Base-by-base conservation (phyloP, 2,113 vertebrate genomes). In the Smithornis capensis region DNA sequence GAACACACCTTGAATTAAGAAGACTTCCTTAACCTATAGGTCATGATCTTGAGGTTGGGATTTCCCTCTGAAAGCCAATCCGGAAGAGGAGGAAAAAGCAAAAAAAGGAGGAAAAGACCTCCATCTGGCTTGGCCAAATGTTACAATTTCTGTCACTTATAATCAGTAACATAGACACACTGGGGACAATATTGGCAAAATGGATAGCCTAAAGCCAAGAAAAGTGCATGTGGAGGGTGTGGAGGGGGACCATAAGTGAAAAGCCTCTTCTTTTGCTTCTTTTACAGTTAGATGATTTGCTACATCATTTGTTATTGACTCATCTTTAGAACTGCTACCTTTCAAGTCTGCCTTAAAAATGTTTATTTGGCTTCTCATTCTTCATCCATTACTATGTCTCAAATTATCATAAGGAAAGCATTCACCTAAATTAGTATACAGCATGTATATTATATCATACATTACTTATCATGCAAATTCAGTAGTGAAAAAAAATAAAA, bases 401-500 rank as follows among this genome's bases (percentile, higher is more conserved):
- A 38, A 17, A 64, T 16, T 35, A 10, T 84, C 29, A 31, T 8
- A 7, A 89, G 27, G 42, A 81, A 77, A 24, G 8, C 12, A 42
- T 90, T 82, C 31, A 50, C 5, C 19, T 42, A 53, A 37, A 75
- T 11, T 50, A 8, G 8, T 56, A 53, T 47, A 65, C 80, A 33
- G 4, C 2, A 0, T n/a, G 50, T 33, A 4, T 28, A 52, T 55
- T 2, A 2, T 47, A 45, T 38, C 33, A 25, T 29, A 14, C 10
- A 31, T 68, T 79, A 40, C 40, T 75, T 64, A 28, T 18, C 14
- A 37, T 4, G 5, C 27, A 13, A 64, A n/a, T 47, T 76, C 31
- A 71, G 22, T 23, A 82, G 12, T 23, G 40, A 90, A n/a, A 77
- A 74, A 49, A 10, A 74, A 21, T 59, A 89, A 49, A 7, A 50